Evolutionary conservation across 2,113 vertebrate genomes (phyloP).

Genomic region (Corvus hawaiiensis): DNA sequence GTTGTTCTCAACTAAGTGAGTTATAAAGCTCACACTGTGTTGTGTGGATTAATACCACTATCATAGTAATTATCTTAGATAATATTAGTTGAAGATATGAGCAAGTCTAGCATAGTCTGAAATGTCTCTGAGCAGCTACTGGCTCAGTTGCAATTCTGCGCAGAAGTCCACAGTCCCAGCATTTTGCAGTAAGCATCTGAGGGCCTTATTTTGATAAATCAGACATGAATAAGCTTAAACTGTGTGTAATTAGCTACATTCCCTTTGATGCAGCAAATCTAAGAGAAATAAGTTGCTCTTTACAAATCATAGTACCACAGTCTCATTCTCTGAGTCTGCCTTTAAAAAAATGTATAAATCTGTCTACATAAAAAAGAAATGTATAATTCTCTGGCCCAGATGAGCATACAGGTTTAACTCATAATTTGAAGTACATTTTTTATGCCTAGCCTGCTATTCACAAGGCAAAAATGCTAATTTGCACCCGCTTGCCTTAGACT

Average conservation of each 20-base stretch:
- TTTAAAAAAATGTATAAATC: background rate
- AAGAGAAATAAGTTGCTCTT: background rate
- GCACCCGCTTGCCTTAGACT: background rate
- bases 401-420: background rate
- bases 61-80: background rate
- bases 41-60: background rate
- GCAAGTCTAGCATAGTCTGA: background rate
- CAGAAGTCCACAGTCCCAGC: too few relatives aligned
- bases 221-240: background rate
- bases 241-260: background rate
- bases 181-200: background rate
- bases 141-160: fast-evolving
- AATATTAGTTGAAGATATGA: background rate
- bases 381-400: background rate
- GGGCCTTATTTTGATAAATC: background rate
- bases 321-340: background rate
- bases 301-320: background rate
- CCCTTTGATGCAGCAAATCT: background rate
- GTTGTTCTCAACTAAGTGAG: background rate
- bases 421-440: background rate
- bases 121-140: background rate
- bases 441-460: background rate
- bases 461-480: background rate
- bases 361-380: background rate
- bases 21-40: background rate